Base-by-base conservation (phyloP, 2,888 invertebrate species). In the Dryobotodes eremita region DNA sequence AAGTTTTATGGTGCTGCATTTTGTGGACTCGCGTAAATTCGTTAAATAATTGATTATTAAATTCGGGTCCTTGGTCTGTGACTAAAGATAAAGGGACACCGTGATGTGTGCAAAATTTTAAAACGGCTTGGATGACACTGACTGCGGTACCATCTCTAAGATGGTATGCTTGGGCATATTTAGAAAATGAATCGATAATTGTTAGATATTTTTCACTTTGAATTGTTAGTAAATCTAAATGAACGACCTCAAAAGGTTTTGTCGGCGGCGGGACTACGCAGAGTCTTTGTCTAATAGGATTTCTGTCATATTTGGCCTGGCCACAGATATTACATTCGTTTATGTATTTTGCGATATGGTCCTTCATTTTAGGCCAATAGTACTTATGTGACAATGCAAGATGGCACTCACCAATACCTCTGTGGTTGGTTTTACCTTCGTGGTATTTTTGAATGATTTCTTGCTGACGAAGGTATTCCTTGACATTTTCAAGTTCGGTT, bases 311-410 rank as follows among this genome's bases (percentile, higher is more conserved):
- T 55, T 73, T 73, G 11, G 73, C 73, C 26, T 74, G 74, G 7
- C 74, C 74, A n/a, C 74, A 74, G 11, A 64, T 48, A 31, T 17
- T 46, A 17, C 59, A 66, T 20, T 74, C 57, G 36, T 68, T 74
- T 31, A 74, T 68, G 8, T 42, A 74, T 1, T 36, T 74, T 36
- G 66, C 5, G 1, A 74, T 48, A 17, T 68, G 31, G 10, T 74
- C 74, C 31, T 66, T 74, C 74, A 74, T 74, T 36, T 74, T 74
- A 23, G 74, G 74, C 74, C 74, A 74, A n/a, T 36, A 74, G 46
- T 59, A 74, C 7, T 17, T 64, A 20, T 48, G 31, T 1, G 74
- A 75, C 7, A 75, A 26, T 17, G 68, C 68, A 31, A 75, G 53
- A 17, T 75, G 50, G n/a, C 66, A 74, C n/a, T 74, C 74, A 48